These are phyloP conservation scores for Shinisaurus crocodilurus DNA, from an alignment of 2,113 vertebrate species.

Conservation along the genomic window DNA sequence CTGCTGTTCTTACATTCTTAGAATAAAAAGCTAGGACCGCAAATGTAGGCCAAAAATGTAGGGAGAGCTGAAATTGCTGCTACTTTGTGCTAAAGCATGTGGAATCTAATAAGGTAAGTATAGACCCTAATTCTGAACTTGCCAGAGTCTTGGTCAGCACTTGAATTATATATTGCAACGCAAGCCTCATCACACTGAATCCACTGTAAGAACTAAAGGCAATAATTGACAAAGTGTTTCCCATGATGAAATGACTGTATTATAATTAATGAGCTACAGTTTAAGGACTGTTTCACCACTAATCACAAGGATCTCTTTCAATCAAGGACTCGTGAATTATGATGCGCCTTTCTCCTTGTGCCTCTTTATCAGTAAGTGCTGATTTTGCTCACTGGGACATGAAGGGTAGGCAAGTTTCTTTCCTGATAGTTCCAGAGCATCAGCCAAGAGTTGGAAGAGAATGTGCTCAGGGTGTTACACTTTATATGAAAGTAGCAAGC, in stretches of 20 bases:
- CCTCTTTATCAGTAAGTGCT: background rate
- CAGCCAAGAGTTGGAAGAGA: background rate
- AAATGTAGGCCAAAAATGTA: background rate
- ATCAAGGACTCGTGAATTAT: background rate
- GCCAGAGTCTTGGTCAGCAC: background rate
- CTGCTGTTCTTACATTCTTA: too few species aligned
- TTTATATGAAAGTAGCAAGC: background rate
- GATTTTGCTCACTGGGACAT: fast-evolving
- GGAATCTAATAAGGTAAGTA: too few species aligned
- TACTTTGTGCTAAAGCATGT: background rate
- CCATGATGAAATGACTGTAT: background rate
- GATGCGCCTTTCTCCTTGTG: background rate
- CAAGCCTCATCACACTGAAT: background rate
- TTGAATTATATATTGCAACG: background rate
- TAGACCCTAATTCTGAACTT: background rate
- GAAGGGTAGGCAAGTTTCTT: background rate
- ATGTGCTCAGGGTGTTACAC: fast-evolving
- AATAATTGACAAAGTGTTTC: background rate
- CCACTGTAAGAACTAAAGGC: background rate
- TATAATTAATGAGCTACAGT: background rate
- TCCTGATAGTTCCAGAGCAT: background rate
- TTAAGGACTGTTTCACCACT: background rate
- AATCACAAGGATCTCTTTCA: background rate
- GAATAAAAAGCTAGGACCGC: background rate
- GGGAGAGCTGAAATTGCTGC: background rate